Conservation (phyloP, 2,797 vertebrate genomes). For the Ambastaia sidthimunki region DNA sequence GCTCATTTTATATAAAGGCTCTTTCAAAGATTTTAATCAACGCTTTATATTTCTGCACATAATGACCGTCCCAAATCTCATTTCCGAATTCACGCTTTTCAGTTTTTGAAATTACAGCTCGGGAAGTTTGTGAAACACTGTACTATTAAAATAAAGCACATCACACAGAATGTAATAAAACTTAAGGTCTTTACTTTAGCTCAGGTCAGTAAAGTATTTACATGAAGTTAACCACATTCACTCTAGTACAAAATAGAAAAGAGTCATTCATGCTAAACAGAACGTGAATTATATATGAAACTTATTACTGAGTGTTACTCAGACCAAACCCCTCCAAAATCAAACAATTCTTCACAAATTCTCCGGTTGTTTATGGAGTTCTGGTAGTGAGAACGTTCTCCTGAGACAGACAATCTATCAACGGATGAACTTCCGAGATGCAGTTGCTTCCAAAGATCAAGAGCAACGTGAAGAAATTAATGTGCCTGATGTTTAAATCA, state of each 20-base stretch:
- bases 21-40: not conserved
- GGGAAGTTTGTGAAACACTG: not conserved
- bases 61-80: not conserved
- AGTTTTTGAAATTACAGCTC: not conserved
- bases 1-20: not conserved
- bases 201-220: not conserved
- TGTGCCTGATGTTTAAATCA: not conserved
- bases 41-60: not conserved
- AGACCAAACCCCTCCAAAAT: not conserved
- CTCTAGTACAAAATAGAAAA: not conserved
- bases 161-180: not conserved
- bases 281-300: not conserved
- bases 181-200: constrained; percentile 11
- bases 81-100: not conserved
- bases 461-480: not conserved
- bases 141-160: no score
- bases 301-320: not conserved
- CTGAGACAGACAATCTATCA: not conserved
- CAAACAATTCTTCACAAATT: not conserved
- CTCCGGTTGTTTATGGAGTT: not conserved
- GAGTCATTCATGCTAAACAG: not conserved
- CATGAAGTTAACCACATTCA: constrained; percentile 9
- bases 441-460: not conserved
- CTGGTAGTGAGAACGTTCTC: not conserved
- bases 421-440: not conserved